phyloP scores from a whole-genome alignment of 2,113 vertebrate genomes.

The Podocnemis expansa region DNA sequence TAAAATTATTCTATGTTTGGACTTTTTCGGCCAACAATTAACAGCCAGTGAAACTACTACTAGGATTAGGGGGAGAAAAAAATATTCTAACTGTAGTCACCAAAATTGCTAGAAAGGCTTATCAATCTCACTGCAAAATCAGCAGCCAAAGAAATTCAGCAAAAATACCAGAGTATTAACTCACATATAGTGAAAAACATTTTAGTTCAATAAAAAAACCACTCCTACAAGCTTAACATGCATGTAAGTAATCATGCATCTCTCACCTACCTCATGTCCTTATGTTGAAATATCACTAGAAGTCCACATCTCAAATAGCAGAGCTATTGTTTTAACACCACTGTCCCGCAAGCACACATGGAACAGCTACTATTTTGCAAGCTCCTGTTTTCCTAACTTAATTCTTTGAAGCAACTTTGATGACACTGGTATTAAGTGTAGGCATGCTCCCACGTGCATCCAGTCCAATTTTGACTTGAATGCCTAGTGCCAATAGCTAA shows the following conservation, averaged over 20 bases:
- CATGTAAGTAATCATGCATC: neutral
- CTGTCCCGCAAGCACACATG: neutral
- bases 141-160: neutral
- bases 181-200: neutral
- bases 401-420: neutral
- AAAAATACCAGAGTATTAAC: neutral
- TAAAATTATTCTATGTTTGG: neutral
- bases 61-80: neutral
- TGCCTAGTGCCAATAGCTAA: neutral
- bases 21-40: neutral
- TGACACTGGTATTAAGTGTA: neutral
- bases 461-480: neutral
- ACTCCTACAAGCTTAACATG: neutral
- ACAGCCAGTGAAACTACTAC: neutral
- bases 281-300: neutral
- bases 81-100: neutral
- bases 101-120: neutral
- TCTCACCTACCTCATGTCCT: slow-evolving; percentile 14
- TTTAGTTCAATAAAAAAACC: neutral
- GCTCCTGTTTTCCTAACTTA: neutral
- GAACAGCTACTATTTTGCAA: neutral
- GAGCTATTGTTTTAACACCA: neutral
- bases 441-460: neutral
- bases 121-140: neutral
- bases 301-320: neutral